These are phyloP conservation scores for Augochlora pura DNA, from an alignment of 1,140 invertebrate genomes.

Conservation along the genomic window DNA sequence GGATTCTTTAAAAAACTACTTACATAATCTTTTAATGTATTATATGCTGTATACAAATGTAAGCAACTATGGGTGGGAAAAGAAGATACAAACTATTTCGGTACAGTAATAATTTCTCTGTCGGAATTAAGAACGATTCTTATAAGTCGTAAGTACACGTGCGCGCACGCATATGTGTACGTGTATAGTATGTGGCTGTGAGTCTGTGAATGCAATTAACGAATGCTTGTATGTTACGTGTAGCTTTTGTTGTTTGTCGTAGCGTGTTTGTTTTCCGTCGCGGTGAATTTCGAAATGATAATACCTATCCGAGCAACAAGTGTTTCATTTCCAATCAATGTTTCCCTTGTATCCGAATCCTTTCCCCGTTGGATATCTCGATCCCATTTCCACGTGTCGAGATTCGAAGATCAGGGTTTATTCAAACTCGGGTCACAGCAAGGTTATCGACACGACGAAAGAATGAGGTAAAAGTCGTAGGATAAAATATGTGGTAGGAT, in stretches of 20 bases:
- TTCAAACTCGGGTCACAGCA: background rate
- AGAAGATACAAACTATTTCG: conserved; percentile 28
- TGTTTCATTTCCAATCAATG: too few relatives aligned
- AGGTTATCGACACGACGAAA: background rate
- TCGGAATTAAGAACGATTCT: background rate
- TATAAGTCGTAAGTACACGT: background rate
- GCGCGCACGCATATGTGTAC: too few relatives aligned
- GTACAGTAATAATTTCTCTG: background rate
- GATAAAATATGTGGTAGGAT: conserved; percentile 9
- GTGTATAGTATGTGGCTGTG: too few relatives aligned
- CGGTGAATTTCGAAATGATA: too few relatives aligned
- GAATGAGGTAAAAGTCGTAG: conserved; percentile 12
- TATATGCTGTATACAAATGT: conserved; percentile 43
- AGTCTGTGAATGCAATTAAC: too few relatives aligned
- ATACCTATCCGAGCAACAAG: too few relatives aligned
- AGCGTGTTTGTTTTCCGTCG: too few relatives aligned
- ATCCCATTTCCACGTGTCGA: background rate
- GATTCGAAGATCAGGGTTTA: too few relatives aligned
- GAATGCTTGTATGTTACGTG: too few relatives aligned
- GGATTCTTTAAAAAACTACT: conserved; percentile 35
- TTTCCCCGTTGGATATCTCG: background rate
- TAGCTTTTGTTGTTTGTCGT: too few relatives aligned
- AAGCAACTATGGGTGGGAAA: conserved; percentile 39
- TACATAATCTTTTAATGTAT: conserved; percentile 31
- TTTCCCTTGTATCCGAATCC: too few relatives aligned